Base-by-base conservation (phyloP, 2,888 invertebrate species). In the Palloptera scutellata region DNA sequence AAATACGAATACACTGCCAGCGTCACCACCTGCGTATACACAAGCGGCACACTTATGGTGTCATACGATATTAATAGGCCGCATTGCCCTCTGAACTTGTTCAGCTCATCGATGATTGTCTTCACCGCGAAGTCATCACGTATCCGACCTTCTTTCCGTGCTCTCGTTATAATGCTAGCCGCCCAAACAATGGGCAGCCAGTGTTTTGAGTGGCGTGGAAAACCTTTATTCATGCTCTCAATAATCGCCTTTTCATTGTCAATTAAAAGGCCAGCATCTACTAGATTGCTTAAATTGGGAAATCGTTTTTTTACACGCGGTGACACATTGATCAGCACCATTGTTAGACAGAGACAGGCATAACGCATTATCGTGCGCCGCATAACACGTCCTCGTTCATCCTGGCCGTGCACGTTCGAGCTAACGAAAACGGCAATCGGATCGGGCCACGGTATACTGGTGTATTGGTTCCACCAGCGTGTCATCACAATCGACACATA, bases 111-210 rank as follows among this genome's bases (percentile, higher is more conserved):
- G 74, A 95, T 90, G 63, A 97, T 90, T 5, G 96, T 96, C 83
- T 96, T 95, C 0, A 96, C 94, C 0, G 96, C 95, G 80, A 95
- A 96, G 84, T 97, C 96, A 76, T 95, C 95, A 69, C 94, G 88
- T 79, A 95, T 94, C 75, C 95, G 87, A 15, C 95, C 95, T 84
- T 95, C 95, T 79, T 94, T 95, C n/a, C 95, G 88, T 4, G 95
- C 95, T 72, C 95, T 86, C 0, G 95, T 95, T 69, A 95, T 92
- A 76, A 96, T 95, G 83, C 94, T 93, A 1, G 94, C 91, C 1
- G 95, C 95, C 96, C 96, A 96, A 12, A 95, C 94, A 71, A 96
- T 92, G 10, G 96, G 95, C 77, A 96, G 76, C 95, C 95, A 96
- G 84, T 95, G 95, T 80, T 95, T 95, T 12, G 94, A 91, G 67